These are phyloP conservation scores for Camptogramma bilineatum DNA, from an alignment of 2,888 invertebrate genomes.

Conservation along the genomic window DNA sequence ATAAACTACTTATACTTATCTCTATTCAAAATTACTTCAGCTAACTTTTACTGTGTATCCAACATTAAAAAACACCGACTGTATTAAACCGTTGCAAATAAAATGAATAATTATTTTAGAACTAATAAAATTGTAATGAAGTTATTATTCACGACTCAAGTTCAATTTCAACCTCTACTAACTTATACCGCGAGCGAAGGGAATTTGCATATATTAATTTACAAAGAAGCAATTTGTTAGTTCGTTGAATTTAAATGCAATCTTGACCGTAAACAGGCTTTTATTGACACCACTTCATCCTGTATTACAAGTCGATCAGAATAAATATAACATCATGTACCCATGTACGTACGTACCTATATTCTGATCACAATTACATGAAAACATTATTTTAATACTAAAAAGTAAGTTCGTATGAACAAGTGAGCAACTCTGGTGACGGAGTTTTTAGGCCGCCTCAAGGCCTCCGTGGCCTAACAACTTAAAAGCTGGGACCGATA, in stretches of 20 bases:
- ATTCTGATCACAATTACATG: no score
- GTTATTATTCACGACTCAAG: constrained; percentile 33
- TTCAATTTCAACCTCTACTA: constrained; percentile 27
- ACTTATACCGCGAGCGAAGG: constrained; percentile 13
- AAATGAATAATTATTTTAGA: constrained; percentile 14
- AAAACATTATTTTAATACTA: no score
- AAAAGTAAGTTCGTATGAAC: no score
- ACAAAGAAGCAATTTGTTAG: constrained; percentile 15
- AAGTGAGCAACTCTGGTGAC: no score
- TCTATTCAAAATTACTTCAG: no score
- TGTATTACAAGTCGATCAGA: neutral
- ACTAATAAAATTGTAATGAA: constrained; percentile 35
- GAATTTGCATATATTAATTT: constrained; percentile 20
- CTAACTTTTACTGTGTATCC: no score
- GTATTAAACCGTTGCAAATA: neutral
- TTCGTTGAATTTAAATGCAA: constrained; percentile 9
- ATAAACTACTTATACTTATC: no score
- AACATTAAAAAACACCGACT: neutral
- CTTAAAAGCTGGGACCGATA: no score
- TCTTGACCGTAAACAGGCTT: constrained; percentile 5
- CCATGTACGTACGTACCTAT: neutral
- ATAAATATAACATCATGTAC: neutral
- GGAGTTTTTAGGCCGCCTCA: no score
- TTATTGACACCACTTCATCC: neutral
- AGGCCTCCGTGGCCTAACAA: no score